A percentile compares a stretch with the other conserved stretches of the same genome.
Evolutionary conservation across 1,140 invertebrate species (phyloP).

Genomic region (Dufourea novaeangliae): DNA sequence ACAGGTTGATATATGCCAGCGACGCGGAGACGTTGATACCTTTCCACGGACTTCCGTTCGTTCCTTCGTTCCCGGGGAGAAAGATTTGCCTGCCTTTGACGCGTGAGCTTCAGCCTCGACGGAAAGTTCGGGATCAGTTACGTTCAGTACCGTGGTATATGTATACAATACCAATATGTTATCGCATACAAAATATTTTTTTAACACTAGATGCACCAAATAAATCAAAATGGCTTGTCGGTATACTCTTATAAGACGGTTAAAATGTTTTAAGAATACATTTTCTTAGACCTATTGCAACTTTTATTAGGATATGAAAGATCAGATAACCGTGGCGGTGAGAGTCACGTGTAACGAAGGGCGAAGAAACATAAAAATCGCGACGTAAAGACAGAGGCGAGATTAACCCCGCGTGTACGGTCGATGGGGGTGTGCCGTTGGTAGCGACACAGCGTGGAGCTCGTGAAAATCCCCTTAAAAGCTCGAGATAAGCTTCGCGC

Average conservation of each 20-base stretch:
- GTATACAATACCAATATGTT: no score
- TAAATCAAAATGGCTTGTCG: no score
- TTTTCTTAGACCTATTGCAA: no score
- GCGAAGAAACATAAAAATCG: conserved; percentile 46
- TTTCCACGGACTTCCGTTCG: background rate
- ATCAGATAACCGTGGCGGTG: conserved; percentile 3
- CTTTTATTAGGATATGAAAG: background rate
- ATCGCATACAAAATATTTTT: no score
- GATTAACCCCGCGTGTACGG: conserved; percentile 58
- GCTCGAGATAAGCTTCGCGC: conserved; percentile 68
- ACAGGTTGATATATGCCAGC: conserved; percentile 50
- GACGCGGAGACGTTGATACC: conserved; percentile 34
- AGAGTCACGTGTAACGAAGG: conserved; percentile 25
- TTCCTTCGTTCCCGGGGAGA: background rate
- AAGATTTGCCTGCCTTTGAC: conserved; percentile 37
- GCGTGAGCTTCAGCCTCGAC: background rate
- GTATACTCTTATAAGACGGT: no score
- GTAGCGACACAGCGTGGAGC: conserved; percentile 21
- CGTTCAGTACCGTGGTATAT: no score
- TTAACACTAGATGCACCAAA: no score
- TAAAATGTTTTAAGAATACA: no score
- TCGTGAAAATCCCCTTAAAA: conserved; percentile 62
- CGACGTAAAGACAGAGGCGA: conserved; percentile 7
- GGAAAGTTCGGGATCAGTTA: conserved; percentile 12
- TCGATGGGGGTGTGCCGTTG: conserved; percentile 26